Conservation (phyloP, 2,113 vertebrate genomes). For the Heterotis niloticus region DNA sequence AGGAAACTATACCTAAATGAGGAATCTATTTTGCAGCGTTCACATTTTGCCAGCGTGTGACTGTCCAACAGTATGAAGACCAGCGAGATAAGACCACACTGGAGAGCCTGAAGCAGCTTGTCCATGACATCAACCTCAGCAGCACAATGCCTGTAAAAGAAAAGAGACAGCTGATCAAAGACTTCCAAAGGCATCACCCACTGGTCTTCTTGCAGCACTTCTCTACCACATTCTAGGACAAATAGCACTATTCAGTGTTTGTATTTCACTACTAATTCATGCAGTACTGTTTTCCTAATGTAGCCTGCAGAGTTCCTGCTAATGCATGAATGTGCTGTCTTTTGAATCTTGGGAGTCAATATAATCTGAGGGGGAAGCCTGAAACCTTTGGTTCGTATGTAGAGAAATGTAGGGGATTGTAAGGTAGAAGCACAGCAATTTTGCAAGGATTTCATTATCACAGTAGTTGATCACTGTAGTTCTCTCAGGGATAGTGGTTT, state of each 20-base stretch:
- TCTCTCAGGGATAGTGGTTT: conserved; percentile 12
- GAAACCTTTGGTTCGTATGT: background rate
- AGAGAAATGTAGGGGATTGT: conserved; percentile 5
- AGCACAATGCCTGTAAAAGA: conserved; percentile 57
- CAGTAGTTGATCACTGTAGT: background rate
- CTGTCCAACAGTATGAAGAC: conserved; percentile 66
- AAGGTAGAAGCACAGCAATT: background rate
- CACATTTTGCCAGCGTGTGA: conserved; percentile 73
- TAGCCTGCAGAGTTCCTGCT: background rate
- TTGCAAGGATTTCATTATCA: background rate
- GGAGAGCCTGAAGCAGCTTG: conserved; percentile 62
- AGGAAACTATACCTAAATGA: too few species aligned
- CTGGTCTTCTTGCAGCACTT: conserved; percentile 63
- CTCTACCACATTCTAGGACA: conserved; percentile 50
- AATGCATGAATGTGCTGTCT: background rate
- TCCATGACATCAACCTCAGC: conserved; percentile 56
- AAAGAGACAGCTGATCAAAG: conserved; percentile 70
- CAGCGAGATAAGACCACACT: conserved; percentile 61
- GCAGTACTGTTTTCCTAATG: background rate
- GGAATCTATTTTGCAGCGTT: conserved; percentile 59
- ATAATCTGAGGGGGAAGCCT: background rate
- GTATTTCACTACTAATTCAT: background rate
- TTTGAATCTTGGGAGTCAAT: background rate
- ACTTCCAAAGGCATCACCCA: conserved; percentile 74
- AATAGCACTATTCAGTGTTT: background rate